Evolutionary conservation across 2,113 vertebrate species (phyloP), one percentile per base, ranked within the genome.

Genomic region (Malurus alboscapulatus): DNA sequence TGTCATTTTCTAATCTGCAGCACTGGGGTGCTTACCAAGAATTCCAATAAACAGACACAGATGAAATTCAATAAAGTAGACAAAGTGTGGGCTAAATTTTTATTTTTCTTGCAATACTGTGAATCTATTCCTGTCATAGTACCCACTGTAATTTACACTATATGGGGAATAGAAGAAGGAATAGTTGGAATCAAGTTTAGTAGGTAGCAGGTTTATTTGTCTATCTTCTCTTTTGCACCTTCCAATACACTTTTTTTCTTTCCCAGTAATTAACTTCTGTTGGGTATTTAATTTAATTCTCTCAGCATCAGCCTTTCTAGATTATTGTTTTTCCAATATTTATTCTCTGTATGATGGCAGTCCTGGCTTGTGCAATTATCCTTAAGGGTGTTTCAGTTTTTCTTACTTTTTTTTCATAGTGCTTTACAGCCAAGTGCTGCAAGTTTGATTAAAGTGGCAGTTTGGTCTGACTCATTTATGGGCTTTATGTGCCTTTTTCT

Each of bases 311-410:
- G 86, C 89, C 91, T 92, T 93, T 89, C 87, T 87, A 67, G 82
- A 79, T 72, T 92, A 94, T 94, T 95, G 76, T 93, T 96, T 95
- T 96, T 90, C 87, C 95, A 77, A 90, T 96, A 94, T 94, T 96
- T 96, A 94, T 87, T 90, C 89, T 63, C 63, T 84, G 30, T 95
- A 74, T 94, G 85, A 74, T 82, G 58, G 81, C 81, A 92, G 71
- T 47, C 59, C 59, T 87, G 68, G 29, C 63, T 92, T 87, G 51
- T 95, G 88, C 84, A 95, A 85, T 77, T 95, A 91, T 63, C 88
- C 87, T 94, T 86, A 79, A 73, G 69, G 88, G 74, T 54, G 51
- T 80, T 89, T 87, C 47, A 67, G 54, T 76, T 95, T 87, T 88
- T 79, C 81, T 93, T 87, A 59, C 59, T 80, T 89, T 92, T 92